Conservation (phyloP, 1,140 invertebrate genomes). For the Lepidurus packardi region DNA sequence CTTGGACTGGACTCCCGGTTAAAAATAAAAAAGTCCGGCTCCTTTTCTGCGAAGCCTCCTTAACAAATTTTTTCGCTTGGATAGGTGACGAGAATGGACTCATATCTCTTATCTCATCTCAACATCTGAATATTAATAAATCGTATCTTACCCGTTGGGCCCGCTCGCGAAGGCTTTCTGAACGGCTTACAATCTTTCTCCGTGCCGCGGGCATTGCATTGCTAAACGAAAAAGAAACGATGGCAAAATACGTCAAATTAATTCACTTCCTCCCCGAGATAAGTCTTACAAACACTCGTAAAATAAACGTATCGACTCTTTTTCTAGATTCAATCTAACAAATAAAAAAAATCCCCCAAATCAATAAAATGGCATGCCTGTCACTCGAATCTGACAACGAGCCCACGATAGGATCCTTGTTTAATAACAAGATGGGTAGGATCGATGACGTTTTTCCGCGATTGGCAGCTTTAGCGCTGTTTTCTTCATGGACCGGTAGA, state of each 20-base stretch:
- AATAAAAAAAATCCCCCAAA: too few species aligned
- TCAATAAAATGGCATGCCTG: background rate
- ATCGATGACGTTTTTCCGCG: background rate
- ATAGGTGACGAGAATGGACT: background rate
- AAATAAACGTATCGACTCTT: too few species aligned
- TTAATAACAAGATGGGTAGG: background rate
- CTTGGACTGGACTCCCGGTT: background rate
- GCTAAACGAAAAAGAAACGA: conserved; percentile 12
- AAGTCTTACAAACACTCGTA: too few species aligned
- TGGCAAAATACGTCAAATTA: background rate
- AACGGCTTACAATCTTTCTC: conserved; percentile 33
- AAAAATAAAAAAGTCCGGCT: background rate
- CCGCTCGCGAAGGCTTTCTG: conserved; percentile 31
- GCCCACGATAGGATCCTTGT: background rate
- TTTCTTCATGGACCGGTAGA: background rate
- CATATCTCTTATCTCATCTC: background rate
- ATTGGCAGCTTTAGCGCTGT: background rate
- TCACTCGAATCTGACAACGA: background rate
- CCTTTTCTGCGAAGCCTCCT: background rate
- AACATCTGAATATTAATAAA: too few species aligned
- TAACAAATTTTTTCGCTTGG: background rate
- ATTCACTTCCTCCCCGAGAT: background rate
- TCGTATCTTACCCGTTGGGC: conserved; percentile 30
- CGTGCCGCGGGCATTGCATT: conserved; percentile 22
- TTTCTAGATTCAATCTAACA: too few species aligned